Percentiles rank a stretch among this genome's conserved stretches.
Conservation (phyloP, 2,888 invertebrate genomes). For the Drosophila stalkeri region DNA sequence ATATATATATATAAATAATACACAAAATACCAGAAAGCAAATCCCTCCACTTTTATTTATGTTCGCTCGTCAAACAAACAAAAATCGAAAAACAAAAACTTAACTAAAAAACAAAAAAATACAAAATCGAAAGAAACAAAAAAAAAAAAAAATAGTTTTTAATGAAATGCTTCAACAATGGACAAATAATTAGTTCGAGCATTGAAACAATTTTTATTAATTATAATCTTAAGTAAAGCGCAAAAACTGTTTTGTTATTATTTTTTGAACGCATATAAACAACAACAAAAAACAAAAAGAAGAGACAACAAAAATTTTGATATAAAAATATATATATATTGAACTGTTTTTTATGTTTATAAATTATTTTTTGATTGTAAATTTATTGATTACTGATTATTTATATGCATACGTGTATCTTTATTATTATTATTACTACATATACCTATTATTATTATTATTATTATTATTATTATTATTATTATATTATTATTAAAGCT, state of each 20-base stretch:
- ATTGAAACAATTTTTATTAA: slow-evolving; percentile 54
- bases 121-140: slow-evolving; percentile 5
- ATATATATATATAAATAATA: slow-evolving; percentile 25
- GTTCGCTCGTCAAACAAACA: slow-evolving; percentile 50
- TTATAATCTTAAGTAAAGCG: slow-evolving; percentile 68
- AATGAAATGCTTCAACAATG: slow-evolving; percentile 39
- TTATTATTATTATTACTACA: slow-evolving; percentile 49
- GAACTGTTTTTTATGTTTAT: slow-evolving; percentile 79
- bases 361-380: slow-evolving; percentile 77
- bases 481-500: slow-evolving; percentile 49
- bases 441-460: slow-evolving; percentile 21
- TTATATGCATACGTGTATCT: slow-evolving; percentile 64
- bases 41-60: slow-evolving; percentile 61
- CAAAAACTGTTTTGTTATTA: slow-evolving; percentile 75
- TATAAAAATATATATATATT: slow-evolving; percentile 61
- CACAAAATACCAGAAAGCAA: slow-evolving; percentile 39
- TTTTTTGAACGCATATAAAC: slow-evolving; percentile 55
- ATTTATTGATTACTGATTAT: slow-evolving; percentile 77
- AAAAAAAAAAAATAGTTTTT: slow-evolving; percentile 23
- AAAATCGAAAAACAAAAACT: slow-evolving; percentile 21
- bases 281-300: slow-evolving; percentile 22
- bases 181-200: slow-evolving; percentile 47
- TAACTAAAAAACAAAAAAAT: slow-evolving; percentile 16
- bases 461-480: slow-evolving; percentile 40
- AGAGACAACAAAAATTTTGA: slow-evolving; percentile 31